A percentile compares a stretch with the other conserved stretches of the same genome.
phyloP scores from a whole-genome alignment of 2,888 invertebrate species.

The Calameuta filiformis region DNA sequence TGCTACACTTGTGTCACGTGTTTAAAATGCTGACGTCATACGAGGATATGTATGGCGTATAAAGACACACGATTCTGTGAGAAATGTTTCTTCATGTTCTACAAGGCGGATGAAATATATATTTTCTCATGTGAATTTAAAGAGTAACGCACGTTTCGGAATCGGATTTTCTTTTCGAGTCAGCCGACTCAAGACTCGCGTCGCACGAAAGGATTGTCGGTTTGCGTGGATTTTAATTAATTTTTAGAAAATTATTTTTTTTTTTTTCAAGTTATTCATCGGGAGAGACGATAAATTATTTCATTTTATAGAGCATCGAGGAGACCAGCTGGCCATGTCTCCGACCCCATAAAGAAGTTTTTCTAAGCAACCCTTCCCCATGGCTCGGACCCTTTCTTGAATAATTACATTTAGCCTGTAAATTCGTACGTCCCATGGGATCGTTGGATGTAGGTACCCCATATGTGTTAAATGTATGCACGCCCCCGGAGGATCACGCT shows the following conservation, averaged over 20 bases:
- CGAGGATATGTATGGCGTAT: background rate
- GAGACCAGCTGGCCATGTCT: background rate
- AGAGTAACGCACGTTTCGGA: background rate
- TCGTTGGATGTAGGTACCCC: background rate
- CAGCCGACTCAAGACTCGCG: background rate
- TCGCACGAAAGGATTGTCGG: background rate
- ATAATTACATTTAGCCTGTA: background rate
- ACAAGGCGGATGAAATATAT: background rate
- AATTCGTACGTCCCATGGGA: conserved; percentile 1
- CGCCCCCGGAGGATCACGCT: background rate
- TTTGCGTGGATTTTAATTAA: background rate
- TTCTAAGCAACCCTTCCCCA: background rate
- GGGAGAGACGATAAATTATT: background rate
- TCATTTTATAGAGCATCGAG: background rate
- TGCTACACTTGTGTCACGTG: background rate
- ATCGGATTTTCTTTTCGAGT: background rate
- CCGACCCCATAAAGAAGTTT: background rate
- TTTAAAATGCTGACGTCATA: background rate
- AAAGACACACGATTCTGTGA: background rate
- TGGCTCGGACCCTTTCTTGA: background rate
- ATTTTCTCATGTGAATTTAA: background rate
- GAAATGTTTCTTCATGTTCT: background rate
- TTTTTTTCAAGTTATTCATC: background rate
- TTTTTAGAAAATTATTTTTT: background rate
- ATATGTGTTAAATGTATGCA: background rate